Conservation (phyloP, 1,140 invertebrate species). For the Fopius arisanus region DNA sequence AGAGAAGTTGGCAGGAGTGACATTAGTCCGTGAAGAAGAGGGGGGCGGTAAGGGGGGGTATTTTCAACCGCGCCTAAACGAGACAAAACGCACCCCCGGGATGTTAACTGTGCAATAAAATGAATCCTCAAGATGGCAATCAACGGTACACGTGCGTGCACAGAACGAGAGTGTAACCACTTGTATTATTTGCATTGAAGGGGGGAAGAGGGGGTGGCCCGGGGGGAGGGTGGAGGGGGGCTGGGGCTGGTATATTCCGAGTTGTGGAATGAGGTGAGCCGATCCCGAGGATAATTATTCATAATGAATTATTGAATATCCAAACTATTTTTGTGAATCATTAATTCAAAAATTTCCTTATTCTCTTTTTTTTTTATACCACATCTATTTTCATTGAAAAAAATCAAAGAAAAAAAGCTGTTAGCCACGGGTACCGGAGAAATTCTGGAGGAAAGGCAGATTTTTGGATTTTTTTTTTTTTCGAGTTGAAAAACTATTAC, state of each 20-base stretch:
- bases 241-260: neutral
- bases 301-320: neutral
- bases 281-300: neutral
- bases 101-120: constrained; percentile 20
- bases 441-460: too few species aligned
- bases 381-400: too few species aligned
- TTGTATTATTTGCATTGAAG: constrained; percentile 7
- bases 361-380: too few species aligned
- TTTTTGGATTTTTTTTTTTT: too few species aligned
- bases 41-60: neutral
- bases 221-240: neutral
- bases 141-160: constrained; percentile 28
- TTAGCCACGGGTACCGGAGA: too few species aligned
- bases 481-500: too few species aligned
- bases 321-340: neutral
- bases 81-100: constrained; percentile 16
- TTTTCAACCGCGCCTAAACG: constrained; percentile 5
- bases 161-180: constrained; percentile 9
- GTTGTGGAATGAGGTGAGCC: neutral
- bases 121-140: constrained; percentile 23
- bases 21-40: neutral
- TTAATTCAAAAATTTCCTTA: neutral
- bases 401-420: too few species aligned
- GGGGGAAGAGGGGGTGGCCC: neutral
- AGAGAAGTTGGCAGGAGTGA: neutral